Base-by-base conservation (phyloP, 1,140 invertebrate genomes). In the Zaprionus ghesquierei region DNA sequence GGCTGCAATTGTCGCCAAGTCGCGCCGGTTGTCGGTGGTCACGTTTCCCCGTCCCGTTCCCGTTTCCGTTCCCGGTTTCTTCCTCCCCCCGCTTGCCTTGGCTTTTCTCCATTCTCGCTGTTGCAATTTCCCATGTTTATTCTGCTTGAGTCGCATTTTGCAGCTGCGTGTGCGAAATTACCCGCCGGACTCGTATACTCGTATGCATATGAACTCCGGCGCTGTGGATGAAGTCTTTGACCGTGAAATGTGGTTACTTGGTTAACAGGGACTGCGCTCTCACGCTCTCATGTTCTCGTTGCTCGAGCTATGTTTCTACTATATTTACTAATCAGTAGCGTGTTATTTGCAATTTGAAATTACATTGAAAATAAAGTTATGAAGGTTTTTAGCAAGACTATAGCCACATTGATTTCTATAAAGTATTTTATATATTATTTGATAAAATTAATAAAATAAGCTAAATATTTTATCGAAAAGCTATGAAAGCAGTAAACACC, bases 121-220 rank as follows among this genome's bases (percentile, higher is more conserved):
- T 51, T 62, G 46, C 49, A 53, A 69, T 44, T 74, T 62, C 58
- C 53, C 53, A 56, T 76, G 53, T 78, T 79, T 77, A 68, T 63
- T 64, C 54, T 62, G 62, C 73, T 66, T 68, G 53, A 70, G 27
- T 51, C 31, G 72, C 75, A 76, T 71, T 77, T 73, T 49, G 63
- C 74, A 79, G 56, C 50, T 75, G 73, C 66, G 60, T 75, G 73
- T 29, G 20, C 60, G 59, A 75, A 75, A 75, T 70, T 75, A 59
- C n/a, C 23, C 51, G 41, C 15, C 66, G 31, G 25, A 53, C n/a
- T n/a, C n/a, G n/a, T n/a, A n/a, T n/a, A n/a, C n/a, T n/a, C n/a
- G 23, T 68, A 33, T 68, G 29, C 41, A 73, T 54, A 54, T n/a
- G n/a, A n/a, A n/a, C 38, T 54, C 41, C 27, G 20, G 44, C 35